These are phyloP conservation scores for Camelus bactrianus DNA, from an alignment of 2,113 vertebrate genomes.

Conservation along the genomic window DNA sequence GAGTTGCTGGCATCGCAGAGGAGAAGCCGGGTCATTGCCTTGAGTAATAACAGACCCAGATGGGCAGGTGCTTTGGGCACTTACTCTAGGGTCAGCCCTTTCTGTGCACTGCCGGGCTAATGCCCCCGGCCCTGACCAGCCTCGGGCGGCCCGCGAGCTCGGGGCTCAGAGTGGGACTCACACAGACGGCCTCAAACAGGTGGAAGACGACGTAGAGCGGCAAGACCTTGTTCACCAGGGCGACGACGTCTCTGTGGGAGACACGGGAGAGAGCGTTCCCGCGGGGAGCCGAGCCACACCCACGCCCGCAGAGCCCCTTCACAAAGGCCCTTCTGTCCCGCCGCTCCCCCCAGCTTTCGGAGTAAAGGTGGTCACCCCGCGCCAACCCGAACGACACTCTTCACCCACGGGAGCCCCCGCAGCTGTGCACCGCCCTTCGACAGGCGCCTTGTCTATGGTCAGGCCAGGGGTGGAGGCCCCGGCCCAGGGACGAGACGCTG, in stretches of 20 bases:
- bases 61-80: neutral
- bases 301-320: too few species aligned
- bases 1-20: neutral
- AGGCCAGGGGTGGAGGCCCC: neutral
- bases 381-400: too few species aligned
- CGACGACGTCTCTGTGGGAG: conserved; percentile 81
- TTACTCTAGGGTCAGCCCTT: neutral
- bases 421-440: rapidly evolving
- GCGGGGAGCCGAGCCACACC: neutral
- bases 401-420: neutral
- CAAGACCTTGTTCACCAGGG: conserved; percentile 83
- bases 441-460: neutral
- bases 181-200: conserved; percentile 85
- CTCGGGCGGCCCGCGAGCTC: rapidly evolving
- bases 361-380: neutral
- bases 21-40: neutral
- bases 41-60: neutral
- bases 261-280: neutral
- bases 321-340: neutral
- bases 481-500: rapidly evolving
- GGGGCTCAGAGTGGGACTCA: conserved; percentile 73
- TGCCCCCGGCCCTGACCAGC: neutral
- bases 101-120: too few species aligned
- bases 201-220: conserved; percentile 85
- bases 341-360: neutral